Evolutionary conservation across 2,113 vertebrate genomes (phyloP), one percentile per base, ranked within the genome.

Genomic region (Coregonus clupeaformis): DNA sequence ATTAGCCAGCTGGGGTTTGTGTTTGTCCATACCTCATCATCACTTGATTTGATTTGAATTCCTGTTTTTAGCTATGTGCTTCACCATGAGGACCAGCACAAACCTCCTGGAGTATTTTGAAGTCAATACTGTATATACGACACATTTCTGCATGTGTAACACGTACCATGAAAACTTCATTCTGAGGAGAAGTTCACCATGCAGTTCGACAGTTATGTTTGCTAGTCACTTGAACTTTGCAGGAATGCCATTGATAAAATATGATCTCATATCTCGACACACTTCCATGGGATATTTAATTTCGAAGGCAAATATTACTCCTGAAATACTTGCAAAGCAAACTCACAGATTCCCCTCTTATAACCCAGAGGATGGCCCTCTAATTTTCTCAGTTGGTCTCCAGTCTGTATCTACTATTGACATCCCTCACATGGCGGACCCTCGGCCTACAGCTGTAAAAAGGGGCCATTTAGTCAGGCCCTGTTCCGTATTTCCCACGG

Each of bases 401-500:
- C 42, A 20, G 57, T 79, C 72, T 80, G 79, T 79, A 52, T 70
- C 73, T 67, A 30, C 42, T 29, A 76, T 64, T 42, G 36, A 11
- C 36, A 42, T 71, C n/a, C 45, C 75, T 81, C 75, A 83, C 52
- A 77, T 65, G 25, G 27, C 2, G 36, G 36, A 82, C 75, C 36
- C 9, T 42, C 9, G 2, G 36, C 55, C 79, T 75, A 59, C 74
- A 66, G 71, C 82, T 68, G 68, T 55, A 49, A 69, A 75, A 36
- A 52, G 47, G 74, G 74, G n/a, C 22, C 57, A 79, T 69, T n/a
- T 2, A 84, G 81, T 79, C 76, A 74, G 75, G 64, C 68, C 64
- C 79, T 70, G 78, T 81, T 81, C 82, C 36, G 76, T 79, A 87
- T 93, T 42, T 92, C 93, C 91, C 92, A 93, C 83, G 88, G 85